Conservation (phyloP, 2,113 vertebrate genomes). For the Ornithorhynchus anatinus region DNA sequence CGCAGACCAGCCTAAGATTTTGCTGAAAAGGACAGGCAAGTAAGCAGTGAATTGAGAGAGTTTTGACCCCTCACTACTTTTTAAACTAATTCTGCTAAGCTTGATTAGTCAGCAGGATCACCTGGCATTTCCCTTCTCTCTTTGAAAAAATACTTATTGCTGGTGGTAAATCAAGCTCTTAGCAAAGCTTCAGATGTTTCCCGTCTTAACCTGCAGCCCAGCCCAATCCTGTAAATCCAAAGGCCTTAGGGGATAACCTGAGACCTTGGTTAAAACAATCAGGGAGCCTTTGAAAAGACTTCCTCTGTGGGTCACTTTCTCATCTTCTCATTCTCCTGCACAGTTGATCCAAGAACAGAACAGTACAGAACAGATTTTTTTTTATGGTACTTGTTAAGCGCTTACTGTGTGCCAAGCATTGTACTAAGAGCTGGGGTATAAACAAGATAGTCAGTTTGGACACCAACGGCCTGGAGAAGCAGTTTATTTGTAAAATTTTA, state of each 20-base stretch:
- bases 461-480: not conserved
- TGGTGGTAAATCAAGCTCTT: not conserved
- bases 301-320: not conserved
- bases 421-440: not conserved
- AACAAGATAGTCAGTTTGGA: not conserved
- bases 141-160: not conserved
- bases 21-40: not conserved
- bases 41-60: not conserved
- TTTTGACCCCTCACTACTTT: not conserved
- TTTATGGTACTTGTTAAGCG: too few relatives aligned
- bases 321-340: not conserved
- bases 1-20: too few relatives aligned
- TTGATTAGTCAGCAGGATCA: not conserved
- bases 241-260: not conserved
- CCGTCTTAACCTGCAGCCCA: not conserved
- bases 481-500: not conserved
- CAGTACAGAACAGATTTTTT: too few relatives aligned
- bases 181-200: not conserved
- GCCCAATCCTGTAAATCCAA: not conserved
- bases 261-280: not conserved
- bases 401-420: too few relatives aligned
- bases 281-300: not conserved
- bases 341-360: not conserved
- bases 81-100: not conserved
- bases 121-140: not conserved